Percentiles rank a stretch among this genome's conserved stretches.
Conservation (phyloP, 2,888 invertebrate species). For the Nesidiocoris tenuis region DNA sequence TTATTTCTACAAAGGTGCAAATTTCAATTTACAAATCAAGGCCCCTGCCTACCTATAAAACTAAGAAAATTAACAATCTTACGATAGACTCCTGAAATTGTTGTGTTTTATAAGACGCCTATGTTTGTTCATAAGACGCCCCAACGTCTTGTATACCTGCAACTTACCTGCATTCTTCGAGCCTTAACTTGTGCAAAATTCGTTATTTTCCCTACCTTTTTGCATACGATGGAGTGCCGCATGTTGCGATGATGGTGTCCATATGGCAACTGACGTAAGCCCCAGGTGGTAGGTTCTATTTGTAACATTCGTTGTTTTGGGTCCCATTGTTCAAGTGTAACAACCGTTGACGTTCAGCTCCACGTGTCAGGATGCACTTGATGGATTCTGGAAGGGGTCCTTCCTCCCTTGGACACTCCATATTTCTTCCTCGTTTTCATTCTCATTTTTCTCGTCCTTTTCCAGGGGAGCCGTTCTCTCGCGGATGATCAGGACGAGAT, state of each 20-base stretch:
- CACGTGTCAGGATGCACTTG: background rate
- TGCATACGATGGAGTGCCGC: background rate
- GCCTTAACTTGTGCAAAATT: too few species aligned
- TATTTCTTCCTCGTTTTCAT: slow-evolving; percentile 31
- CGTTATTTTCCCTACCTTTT: slow-evolving; percentile 25
- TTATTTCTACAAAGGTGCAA: too few species aligned
- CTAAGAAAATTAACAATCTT: too few species aligned
- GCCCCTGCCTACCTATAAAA: too few species aligned
- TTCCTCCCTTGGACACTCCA: background rate
- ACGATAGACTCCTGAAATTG: too few species aligned
- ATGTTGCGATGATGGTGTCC: slow-evolving; percentile 18
- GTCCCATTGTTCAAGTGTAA: slow-evolving; percentile 24
- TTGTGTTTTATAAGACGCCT: too few species aligned
- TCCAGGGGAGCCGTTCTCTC: too few species aligned
- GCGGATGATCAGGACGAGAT: background rate
- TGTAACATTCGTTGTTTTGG: slow-evolving; percentile 13
- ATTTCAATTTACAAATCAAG: too few species aligned
- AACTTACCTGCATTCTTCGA: too few species aligned
- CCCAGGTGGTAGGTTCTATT: slow-evolving; percentile 13
- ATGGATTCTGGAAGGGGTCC: too few species aligned
- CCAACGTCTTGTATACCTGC: too few species aligned
- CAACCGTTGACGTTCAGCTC: slow-evolving; percentile 24
- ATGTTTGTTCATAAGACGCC: too few species aligned
- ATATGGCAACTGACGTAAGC: slow-evolving; percentile 29
- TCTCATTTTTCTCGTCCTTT: slow-evolving; percentile 13